Conservation (phyloP, 2,113 vertebrate genomes). For the Cyprinodon tularosa region DNA sequence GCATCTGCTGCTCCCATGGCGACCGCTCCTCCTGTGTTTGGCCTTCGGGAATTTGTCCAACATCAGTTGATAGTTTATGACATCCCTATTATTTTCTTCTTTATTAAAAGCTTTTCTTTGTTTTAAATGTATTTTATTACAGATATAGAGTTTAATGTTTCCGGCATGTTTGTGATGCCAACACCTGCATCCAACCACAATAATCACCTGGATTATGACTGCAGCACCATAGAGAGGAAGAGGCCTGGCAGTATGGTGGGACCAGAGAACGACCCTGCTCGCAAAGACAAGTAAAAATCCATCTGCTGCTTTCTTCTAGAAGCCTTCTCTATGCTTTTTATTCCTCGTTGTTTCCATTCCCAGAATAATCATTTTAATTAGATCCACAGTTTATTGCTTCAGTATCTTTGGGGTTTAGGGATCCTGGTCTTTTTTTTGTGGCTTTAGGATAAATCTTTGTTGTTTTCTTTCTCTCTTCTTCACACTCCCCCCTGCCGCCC, state of each 20-base stretch:
- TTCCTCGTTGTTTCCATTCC: constrained; percentile 4
- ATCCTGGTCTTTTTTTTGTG: constrained; percentile 43
- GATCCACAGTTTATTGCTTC: constrained; percentile 15
- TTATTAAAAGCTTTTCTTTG: neutral
- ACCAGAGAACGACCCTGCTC: constrained; percentile 86
- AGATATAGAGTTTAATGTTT: constrained; percentile 98
- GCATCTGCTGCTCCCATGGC: neutral
- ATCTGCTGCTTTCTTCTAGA: neutral
- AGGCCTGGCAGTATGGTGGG: constrained; percentile 91
- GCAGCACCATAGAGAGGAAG: constrained; percentile 89
- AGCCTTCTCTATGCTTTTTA: neutral
- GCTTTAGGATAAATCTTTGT: constrained; percentile 56
- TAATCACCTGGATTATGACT: constrained; percentile 88
- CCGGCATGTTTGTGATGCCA: constrained; percentile 91
- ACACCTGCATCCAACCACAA: constrained; percentile 84
- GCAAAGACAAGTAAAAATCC: constrained; percentile 88
- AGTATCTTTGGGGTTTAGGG: constrained; percentile 23
- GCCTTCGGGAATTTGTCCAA: neutral
- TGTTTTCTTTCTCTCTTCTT: constrained; percentile 45
- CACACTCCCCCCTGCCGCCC: constrained; percentile 51
- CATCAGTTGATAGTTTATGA: too few relatives aligned
- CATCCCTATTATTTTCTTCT: too few relatives aligned
- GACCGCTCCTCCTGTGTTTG: neutral
- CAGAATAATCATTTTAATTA: constrained; percentile 9
- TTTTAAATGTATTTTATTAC: constrained; percentile 19